Conservation (phyloP, 2,113 vertebrate species). For the Oxyura jamaicensis region DNA sequence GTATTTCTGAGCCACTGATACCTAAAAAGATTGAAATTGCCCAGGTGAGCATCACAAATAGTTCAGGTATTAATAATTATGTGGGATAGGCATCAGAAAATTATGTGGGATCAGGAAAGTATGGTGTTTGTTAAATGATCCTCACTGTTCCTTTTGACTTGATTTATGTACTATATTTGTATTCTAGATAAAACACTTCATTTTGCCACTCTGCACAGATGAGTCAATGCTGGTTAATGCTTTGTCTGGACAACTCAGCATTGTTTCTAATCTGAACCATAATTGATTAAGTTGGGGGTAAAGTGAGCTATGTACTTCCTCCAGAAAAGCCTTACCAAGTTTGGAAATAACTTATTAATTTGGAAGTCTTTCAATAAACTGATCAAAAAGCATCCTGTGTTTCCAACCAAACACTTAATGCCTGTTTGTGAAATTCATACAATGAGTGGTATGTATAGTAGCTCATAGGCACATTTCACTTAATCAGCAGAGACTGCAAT, state of each 20-base stretch:
- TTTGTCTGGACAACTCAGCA: conserved; percentile 19
- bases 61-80: background rate
- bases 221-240: conserved; percentile 17
- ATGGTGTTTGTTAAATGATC: background rate
- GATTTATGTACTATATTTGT: background rate
- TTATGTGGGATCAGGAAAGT: background rate
- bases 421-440: conserved; percentile 6
- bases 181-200: background rate
- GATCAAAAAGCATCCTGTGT: background rate
- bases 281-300: background rate
- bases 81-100: background rate
- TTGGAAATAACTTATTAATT: background rate
- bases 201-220: background rate
- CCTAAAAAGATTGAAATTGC: conserved; percentile 59
- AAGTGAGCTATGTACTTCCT: too few relatives aligned
- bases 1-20: conserved; percentile 55
- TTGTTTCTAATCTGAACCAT: background rate
- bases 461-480: conserved; percentile 55
- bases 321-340: background rate
- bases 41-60: conserved; percentile 40
- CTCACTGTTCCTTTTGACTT: background rate
- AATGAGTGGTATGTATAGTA: conserved; percentile 48
- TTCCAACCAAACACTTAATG: background rate
- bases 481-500: conserved; percentile 73
- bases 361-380: background rate